Base-by-base conservation (phyloP, 2,888 invertebrate species). In the Cynaeus angustus region DNA sequence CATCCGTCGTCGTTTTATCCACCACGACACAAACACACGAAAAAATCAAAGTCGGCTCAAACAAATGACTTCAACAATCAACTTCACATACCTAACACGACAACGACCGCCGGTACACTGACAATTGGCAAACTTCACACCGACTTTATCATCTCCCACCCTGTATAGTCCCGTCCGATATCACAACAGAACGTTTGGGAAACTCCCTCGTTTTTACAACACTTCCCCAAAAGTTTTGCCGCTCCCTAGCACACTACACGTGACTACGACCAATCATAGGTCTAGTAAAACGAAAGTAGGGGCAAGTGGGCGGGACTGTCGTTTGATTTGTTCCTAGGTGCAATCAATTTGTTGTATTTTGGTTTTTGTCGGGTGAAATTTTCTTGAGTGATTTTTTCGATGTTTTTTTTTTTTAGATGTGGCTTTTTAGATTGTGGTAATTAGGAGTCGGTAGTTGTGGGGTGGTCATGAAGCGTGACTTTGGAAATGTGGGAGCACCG, bases 21-120 rank as follows among this genome's bases (percentile, higher is more conserved):
- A 56, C 37, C 45, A 50, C 61, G 26, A 58, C 56, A 53, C 12
- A 13, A 8, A 1, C 10, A 10, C 26, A 41, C 26, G 13, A 46
- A 61, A 46, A n/a, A 65, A 41, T 53, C 53, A 45, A 52, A 58
- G 48, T 48, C 61, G 50, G 38, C 48, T 59, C 7, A 45, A 65
- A 65, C 65, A 65, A 65, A 33, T 45, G 58, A 58, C 13, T 14
- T 9, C 38, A 10, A 26, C 30, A 16, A 10, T 13, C 46, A 43
- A 55, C 21, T 9, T 14, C 33, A 43, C 64, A 43, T 16, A 45
- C 26, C 53, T 30, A 13, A 14, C 12, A 41, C 33, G 8, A 12
- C 12, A 10, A 64, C 46, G 33, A 65, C 65, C 45, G 65, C 65
- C 65, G 65, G 53, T 16, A 43, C 48, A 65, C 65, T 65, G 65